Percentiles rank a stretch among this genome's conserved stretches.
Evolutionary conservation across 2,797 vertebrate genomes (phyloP).

Genomic region (Microctenopoma stevenorrisi): DNA sequence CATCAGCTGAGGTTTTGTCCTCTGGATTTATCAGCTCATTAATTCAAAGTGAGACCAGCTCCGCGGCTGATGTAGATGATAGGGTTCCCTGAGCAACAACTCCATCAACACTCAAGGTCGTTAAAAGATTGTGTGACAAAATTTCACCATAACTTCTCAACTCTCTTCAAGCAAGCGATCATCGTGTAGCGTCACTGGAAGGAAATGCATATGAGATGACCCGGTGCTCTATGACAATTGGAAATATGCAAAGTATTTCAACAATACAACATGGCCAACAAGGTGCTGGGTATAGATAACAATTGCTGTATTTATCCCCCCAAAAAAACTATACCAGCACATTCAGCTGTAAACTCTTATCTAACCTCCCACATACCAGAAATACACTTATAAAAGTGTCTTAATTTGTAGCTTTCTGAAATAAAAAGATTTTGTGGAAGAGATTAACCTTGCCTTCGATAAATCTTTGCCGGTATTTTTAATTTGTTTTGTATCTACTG

Average conservation of each 20-base stretch:
- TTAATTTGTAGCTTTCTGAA: too few relatives aligned
- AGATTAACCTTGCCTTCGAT: too few relatives aligned
- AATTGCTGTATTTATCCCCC: neutral
- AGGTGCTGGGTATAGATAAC: neutral
- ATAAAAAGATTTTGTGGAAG: too few relatives aligned
- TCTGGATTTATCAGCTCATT: slow-evolving; percentile 10
- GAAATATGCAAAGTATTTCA: neutral
- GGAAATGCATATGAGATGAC: neutral
- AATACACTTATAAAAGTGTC: too few relatives aligned
- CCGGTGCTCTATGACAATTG: neutral
- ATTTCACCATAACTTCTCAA: neutral
- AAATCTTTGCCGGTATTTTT: too few relatives aligned
- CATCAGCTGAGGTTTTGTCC: slow-evolving; percentile 10
- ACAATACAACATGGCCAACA: neutral
- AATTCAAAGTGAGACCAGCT: neutral
- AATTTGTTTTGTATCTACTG: neutral
- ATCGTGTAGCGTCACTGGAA: neutral
- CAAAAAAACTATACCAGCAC: neutral
- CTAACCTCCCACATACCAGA: too few relatives aligned
- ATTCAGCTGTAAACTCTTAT: too few relatives aligned
- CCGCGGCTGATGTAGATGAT: neutral
- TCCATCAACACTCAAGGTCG: neutral
- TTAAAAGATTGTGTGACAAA: neutral
- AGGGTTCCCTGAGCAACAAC: neutral
- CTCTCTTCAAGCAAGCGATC: neutral